Evolutionary conservation across 2,888 invertebrate species (phyloP).

Genomic region (Polydrusus pterygomalis): DNA sequence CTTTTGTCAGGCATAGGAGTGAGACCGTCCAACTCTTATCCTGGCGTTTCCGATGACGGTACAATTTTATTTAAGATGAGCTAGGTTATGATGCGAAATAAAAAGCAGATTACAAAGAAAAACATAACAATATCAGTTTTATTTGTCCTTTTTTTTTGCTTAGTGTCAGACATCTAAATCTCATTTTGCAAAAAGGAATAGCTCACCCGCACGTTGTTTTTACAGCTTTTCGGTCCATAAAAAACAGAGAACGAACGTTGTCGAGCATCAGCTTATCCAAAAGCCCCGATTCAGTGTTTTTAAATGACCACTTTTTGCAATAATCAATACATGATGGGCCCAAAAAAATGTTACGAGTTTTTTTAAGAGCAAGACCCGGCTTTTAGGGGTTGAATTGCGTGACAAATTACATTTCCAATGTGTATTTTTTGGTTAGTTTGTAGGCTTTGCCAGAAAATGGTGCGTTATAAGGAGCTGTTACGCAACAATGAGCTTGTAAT

Average conservation of each 20-base stretch:
- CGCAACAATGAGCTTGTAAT: too few relatives aligned
- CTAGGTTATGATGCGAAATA: not conserved
- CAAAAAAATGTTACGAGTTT: conserved; percentile 38
- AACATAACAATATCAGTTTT: conserved; percentile 29
- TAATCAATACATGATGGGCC: conserved; percentile 44
- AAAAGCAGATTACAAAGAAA: conserved; percentile 10
- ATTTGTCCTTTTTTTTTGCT: conserved; percentile 25
- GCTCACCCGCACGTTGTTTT: conserved; percentile 42
- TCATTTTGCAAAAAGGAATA: conserved; percentile 36
- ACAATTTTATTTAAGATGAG: not conserved
- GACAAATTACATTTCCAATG: conserved; percentile 36
- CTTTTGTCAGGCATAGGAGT: too few relatives aligned
- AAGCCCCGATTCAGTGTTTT: conserved; percentile 46
- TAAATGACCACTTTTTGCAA: conserved; percentile 47
- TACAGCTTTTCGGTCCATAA: conserved; percentile 46
- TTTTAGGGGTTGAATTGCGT: conserved; percentile 30
- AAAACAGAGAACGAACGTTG: conserved; percentile 37
- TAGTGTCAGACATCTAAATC: conserved; percentile 44
- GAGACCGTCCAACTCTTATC: too few relatives aligned
- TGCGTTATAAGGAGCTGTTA: too few relatives aligned
- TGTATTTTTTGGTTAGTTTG: conserved; percentile 27
- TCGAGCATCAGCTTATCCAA: conserved; percentile 34
- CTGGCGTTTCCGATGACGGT: too few relatives aligned
- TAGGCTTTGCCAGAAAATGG: not conserved
- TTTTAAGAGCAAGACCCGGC: conserved; percentile 22